Base-by-base conservation (phyloP, 2,888 invertebrate genomes). In the Scaeva pyrastri region DNA sequence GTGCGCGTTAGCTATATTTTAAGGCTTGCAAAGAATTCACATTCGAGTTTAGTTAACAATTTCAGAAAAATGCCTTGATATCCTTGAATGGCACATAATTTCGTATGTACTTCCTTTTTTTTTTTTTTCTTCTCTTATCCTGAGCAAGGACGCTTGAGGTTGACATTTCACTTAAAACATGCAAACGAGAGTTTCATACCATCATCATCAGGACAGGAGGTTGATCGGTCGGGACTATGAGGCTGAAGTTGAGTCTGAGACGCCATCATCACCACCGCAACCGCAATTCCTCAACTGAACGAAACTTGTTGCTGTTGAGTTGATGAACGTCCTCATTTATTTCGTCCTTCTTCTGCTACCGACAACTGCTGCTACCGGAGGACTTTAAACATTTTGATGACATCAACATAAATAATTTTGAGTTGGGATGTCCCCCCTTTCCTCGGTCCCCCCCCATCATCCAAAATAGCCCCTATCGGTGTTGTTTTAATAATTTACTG, bases 11-110 rank as follows among this genome's bases (percentile, higher is more conserved):
- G 76, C 41, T 62, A 52, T 76, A 58, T 62, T 66, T 80, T 16
- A 43, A 45, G 68, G 8, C 23, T 78, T 68, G 72, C 45, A 60
- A 56, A 43, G 43, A 56, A 73, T 66, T 68, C 55, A 36, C 72
- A 66, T 71, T 60, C 43, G 21, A 64, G 52, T 50, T 77, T 36
- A 72, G 60, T n/a, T 68, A 83, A 68, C 60, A 68, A 78, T 76
- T 80, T 66, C 23, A 39, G 56, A 21, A 26, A 50, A 78, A 70
- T 52, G 62, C 56, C 45, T 16, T 11, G 19, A 58, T 21, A 60
- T 60, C n/a, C 41, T 72, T 77, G 36, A 43, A 66, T 58, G 43
- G 12, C 41, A 36, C 36, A 26, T 55, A 36, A 26, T 70, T 36
- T 10, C 39, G 4, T 7, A 52, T 2, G 6, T 36, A 58, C n/a